Evolutionary conservation across 2,113 vertebrate species (phyloP).

Genomic region (Tragelaphus scriptus): DNA sequence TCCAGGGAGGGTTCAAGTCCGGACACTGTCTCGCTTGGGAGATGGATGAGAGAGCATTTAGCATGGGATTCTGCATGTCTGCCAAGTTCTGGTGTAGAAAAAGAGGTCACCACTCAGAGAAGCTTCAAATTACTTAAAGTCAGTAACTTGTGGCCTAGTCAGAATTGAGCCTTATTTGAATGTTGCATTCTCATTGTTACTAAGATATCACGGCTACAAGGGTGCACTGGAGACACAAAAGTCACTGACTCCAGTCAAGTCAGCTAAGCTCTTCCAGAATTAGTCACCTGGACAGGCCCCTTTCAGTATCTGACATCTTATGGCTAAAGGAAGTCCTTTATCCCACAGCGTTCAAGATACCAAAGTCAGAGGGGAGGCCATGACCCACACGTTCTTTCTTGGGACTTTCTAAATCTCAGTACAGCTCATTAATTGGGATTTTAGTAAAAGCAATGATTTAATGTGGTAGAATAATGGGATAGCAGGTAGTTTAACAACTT

Average conservation of each 20-base stretch:
- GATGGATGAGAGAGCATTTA: background rate
- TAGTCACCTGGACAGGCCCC: background rate
- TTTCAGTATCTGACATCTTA: background rate
- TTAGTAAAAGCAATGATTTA: background rate
- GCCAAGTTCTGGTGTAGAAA: background rate
- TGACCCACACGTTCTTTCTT: background rate
- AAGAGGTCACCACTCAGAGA: background rate
- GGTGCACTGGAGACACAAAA: background rate
- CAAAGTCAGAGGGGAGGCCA: background rate
- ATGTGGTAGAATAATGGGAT: background rate
- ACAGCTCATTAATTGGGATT: background rate
- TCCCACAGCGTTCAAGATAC: background rate
- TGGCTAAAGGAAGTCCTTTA: background rate
- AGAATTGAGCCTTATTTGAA: background rate
- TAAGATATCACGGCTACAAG: background rate
- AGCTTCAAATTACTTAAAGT: background rate
- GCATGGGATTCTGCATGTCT: background rate
- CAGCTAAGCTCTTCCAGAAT: background rate
- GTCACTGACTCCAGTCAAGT: background rate
- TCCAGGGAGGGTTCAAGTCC: accelerated
- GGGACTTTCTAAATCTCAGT: background rate
- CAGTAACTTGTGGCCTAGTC: background rate
- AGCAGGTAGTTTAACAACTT: background rate
- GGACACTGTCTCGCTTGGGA: background rate
- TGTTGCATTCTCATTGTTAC: background rate